Evolutionary conservation across 2,113 vertebrate species (phyloP).

Genomic region (Cygnus buccinator): DNA sequence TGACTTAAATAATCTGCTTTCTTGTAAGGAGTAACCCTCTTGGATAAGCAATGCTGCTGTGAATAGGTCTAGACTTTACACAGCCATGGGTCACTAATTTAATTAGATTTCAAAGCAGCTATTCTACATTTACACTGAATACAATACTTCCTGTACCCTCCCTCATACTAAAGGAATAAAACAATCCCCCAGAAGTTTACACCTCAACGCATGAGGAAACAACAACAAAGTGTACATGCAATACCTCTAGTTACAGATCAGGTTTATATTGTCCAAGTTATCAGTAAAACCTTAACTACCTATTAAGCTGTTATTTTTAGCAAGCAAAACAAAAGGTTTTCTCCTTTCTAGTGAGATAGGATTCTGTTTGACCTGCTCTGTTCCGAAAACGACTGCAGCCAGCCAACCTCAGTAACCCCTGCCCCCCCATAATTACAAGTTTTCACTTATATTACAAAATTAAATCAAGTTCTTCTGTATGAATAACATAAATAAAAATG

Average conservation of each 20-base stretch:
- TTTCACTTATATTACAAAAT: neutral
- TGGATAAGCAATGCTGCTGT: conserved; percentile 40
- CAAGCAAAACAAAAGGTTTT: conserved; percentile 41
- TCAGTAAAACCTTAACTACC: conserved; percentile 51
- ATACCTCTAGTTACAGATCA: conserved; percentile 37
- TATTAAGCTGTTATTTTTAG: conserved; percentile 51
- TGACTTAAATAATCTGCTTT: conserved; percentile 3
- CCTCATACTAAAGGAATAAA: conserved; percentile 61
- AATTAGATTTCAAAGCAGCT: conserved; percentile 77
- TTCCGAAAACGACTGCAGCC: neutral
- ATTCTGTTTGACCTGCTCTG: neutral
- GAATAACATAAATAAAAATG: neutral
- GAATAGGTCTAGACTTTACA: conserved; percentile 75
- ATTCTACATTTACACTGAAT: conserved; percentile 70
- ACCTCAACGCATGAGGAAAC: conserved; percentile 68
- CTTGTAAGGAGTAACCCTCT: conserved; percentile 4
- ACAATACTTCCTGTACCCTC: conserved; percentile 73
- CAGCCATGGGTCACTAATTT: conserved; percentile 73
- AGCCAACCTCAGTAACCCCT: neutral
- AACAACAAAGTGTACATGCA: conserved; percentile 68
- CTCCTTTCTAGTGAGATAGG: neutral
- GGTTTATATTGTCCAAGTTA: conserved; percentile 48
- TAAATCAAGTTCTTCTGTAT: neutral
- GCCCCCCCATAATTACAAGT: neutral
- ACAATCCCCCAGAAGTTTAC: conserved; percentile 68